Conservation (phyloP, 2,797 vertebrate species). For the Manis crassicaudata region DNA sequence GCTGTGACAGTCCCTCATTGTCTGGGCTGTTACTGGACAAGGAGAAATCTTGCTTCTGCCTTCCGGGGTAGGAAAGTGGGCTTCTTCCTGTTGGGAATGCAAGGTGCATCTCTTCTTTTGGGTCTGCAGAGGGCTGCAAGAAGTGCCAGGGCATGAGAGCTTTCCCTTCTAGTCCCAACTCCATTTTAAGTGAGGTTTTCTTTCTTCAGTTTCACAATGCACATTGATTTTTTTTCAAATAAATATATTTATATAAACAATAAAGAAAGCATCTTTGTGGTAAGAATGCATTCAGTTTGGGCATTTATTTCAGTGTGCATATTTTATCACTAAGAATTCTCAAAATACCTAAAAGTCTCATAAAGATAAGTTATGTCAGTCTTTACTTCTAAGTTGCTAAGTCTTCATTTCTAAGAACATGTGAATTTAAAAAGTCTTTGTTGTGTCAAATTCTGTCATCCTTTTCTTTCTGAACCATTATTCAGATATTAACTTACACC, state of each 20-base stretch:
- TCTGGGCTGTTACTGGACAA: too few species aligned
- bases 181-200: too few species aligned
- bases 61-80: too few species aligned
- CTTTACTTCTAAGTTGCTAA: conserved; percentile 9
- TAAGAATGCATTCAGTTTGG: background rate
- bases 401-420: background rate
- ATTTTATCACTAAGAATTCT: background rate
- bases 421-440: background rate
- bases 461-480: background rate
- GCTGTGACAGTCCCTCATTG: too few species aligned
- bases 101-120: too few species aligned
- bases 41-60: too few species aligned
- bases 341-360: conserved; percentile 22
- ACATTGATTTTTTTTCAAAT: background rate
- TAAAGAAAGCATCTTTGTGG: background rate
- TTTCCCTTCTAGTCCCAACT: too few species aligned
- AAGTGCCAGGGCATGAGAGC: too few species aligned
- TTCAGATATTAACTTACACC: background rate
- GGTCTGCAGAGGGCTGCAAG: too few species aligned
- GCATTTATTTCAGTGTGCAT: background rate
- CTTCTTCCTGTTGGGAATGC: too few species aligned
- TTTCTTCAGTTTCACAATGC: too few species aligned
- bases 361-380: background rate
- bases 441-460: background rate
- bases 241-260: background rate